These are phyloP conservation scores for Eueides isabella DNA, from an alignment of 1,140 invertebrate genomes.

Conservation along the genomic window DNA sequence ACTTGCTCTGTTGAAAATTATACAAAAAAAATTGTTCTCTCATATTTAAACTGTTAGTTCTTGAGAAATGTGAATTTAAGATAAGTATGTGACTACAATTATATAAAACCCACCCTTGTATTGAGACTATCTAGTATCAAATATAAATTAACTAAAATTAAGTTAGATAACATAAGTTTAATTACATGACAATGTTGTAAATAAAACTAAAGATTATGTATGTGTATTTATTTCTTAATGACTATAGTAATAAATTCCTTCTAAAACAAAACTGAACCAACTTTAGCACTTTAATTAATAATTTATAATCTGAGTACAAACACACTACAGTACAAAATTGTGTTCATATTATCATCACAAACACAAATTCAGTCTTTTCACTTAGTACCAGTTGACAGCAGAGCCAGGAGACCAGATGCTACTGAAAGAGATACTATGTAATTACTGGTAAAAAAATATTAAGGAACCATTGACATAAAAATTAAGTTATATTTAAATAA, in stretches of 20 bases:
- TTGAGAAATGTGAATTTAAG: slow-evolving; percentile 14
- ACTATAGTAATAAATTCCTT: slow-evolving; percentile 65
- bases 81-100: slow-evolving; percentile 56
- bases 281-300: slow-evolving; percentile 44
- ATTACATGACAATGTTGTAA: slow-evolving; percentile 56
- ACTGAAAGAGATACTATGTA: slow-evolving; percentile 94
- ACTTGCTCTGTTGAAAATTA: neutral
- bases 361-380: slow-evolving; percentile 50
- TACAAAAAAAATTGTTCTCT: neutral
- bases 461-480: slow-evolving; percentile 61
- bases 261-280: slow-evolving; percentile 50
- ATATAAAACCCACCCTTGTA: slow-evolving; percentile 67
- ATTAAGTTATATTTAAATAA: no score
- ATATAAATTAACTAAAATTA: slow-evolving; percentile 47
- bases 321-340: slow-evolving; percentile 36
- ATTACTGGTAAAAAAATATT: slow-evolving; percentile 84
- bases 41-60: no score
- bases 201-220: slow-evolving; percentile 63
- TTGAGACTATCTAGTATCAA: slow-evolving; percentile 42
- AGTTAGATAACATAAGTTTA: slow-evolving; percentile 41
- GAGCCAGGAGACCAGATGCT: slow-evolving; percentile 92
- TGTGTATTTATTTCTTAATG: slow-evolving; percentile 54
- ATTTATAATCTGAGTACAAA: slow-evolving; percentile 45
- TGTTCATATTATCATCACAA: slow-evolving; percentile 46
- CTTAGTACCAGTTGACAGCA: slow-evolving; percentile 93